These are phyloP conservation scores for Tupiocoris notatus DNA, from an alignment of 2,888 invertebrate species.

Conservation along the genomic window DNA sequence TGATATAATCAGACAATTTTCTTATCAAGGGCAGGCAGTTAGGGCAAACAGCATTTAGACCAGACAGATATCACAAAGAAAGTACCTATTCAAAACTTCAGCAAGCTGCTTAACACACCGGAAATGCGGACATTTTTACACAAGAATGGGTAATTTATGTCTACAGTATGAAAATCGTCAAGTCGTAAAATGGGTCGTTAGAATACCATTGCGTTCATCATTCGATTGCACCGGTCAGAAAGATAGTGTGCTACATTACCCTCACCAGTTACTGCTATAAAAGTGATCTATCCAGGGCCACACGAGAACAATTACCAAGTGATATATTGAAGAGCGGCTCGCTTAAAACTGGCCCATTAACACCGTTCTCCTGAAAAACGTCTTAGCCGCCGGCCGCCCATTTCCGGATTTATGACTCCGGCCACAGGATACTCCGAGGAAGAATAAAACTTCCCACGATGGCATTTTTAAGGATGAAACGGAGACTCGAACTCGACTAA, in stretches of 20 bases:
- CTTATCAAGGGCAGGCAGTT: no score
- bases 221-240: background rate
- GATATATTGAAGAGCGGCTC: background rate
- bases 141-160: no score
- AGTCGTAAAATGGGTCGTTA: background rate
- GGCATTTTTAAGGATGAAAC: background rate
- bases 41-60: no score
- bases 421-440: background rate
- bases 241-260: background rate
- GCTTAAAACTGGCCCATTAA: slow-evolving; percentile 10
- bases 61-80: no score
- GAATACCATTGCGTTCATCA: background rate
- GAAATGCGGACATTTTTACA: no score
- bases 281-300: background rate
- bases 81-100: no score
- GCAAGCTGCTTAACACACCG: no score
- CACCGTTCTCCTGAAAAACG: slow-evolving; percentile 12
- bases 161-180: no score
- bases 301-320: background rate
- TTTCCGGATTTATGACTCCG: slow-evolving; percentile 4
- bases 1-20: no score
- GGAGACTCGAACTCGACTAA: background rate
- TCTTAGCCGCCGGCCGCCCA: background rate
- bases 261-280: background rate
- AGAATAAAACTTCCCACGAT: background rate